Conservation (phyloP, 1,140 invertebrate species). For the Pogonomyrmex californicus region DNA sequence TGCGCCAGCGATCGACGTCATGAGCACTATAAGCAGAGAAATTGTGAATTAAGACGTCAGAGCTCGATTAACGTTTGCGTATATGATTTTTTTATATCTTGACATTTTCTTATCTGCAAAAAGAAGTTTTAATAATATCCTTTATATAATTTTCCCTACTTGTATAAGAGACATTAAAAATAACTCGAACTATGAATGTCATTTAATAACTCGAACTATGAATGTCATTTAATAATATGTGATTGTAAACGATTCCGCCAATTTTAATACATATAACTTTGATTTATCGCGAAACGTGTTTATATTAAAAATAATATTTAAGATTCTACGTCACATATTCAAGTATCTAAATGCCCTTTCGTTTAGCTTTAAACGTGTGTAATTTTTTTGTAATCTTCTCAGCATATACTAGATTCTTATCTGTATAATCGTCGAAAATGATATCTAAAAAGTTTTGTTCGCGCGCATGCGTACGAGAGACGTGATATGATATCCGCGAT, state of each 20-base stretch:
- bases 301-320: neutral
- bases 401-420: neutral
- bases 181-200: neutral
- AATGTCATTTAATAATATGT: neutral
- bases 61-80: slow-evolving; percentile 2
- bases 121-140: slow-evolving; percentile 30
- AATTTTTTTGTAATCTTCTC: neutral
- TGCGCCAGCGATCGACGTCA: slow-evolving; percentile 53
- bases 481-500: neutral
- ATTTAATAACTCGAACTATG: neutral
- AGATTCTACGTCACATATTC: neutral
- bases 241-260: neutral
- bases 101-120: slow-evolving; percentile 13
- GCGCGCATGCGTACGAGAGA: too few relatives aligned
- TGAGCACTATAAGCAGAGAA: neutral
- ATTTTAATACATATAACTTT: neutral
- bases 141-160: neutral
- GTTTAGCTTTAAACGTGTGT: neutral
- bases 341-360: neutral
- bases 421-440: neutral
- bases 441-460: slow-evolving; percentile 14
- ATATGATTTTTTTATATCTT: neutral
- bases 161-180: too few relatives aligned
- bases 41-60: slow-evolving; percentile 46
- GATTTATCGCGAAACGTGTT: neutral